Conservation (phyloP, 2,888 invertebrate genomes). For the Sarcophaga caerulescens region DNA sequence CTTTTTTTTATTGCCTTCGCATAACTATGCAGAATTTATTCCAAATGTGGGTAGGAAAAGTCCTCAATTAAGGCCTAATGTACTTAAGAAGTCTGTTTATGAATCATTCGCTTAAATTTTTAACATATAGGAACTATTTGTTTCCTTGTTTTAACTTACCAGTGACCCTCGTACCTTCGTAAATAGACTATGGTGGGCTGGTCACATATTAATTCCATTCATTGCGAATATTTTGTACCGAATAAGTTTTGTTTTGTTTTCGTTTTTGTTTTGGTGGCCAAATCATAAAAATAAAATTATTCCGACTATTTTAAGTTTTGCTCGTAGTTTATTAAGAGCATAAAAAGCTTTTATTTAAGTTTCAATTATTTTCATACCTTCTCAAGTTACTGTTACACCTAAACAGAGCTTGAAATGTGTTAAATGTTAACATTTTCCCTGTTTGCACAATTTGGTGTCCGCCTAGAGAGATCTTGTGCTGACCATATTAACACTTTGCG, state of each 20-base stretch:
- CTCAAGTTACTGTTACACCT: neutral
- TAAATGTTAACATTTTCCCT: neutral
- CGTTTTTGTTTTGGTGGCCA: constrained; percentile 37
- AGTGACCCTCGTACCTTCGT: neutral
- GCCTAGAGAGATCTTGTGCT: too few species aligned
- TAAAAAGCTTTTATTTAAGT: constrained; percentile 43
- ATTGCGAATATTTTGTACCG: neutral
- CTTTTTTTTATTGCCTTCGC: too few species aligned
- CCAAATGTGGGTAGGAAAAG: too few species aligned
- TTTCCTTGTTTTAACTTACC: neutral
- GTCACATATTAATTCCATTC: constrained; percentile 14
- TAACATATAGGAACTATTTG: too few species aligned
- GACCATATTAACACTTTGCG: too few species aligned
- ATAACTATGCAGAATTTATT: too few species aligned
- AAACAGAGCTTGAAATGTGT: neutral
- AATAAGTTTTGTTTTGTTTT: neutral
- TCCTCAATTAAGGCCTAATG: too few species aligned
- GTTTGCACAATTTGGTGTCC: too few species aligned
- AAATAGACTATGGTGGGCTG: constrained; percentile 7
- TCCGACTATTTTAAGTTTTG: neutral
- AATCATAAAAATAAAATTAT: constrained; percentile 22
- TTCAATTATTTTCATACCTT: constrained; percentile 43
- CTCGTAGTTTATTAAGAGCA: constrained; percentile 24
- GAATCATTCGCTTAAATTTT: too few species aligned
- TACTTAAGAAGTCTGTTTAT: too few species aligned